phyloP scores from a whole-genome alignment of 2,113 vertebrate genomes.

The Syrmaticus mikado region DNA sequence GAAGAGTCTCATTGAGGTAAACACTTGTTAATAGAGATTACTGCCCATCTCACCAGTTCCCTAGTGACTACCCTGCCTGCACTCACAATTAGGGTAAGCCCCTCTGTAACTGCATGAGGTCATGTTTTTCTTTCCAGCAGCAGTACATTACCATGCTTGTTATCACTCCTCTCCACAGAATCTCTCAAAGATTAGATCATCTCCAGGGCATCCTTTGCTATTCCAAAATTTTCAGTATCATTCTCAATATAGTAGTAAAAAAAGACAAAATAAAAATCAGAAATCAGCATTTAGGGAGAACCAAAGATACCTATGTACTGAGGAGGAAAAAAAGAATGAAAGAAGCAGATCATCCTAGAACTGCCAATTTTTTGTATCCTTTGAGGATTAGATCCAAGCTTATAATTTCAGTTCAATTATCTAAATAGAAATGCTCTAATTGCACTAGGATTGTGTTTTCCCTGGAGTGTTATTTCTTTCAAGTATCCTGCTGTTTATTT shows the following conservation, averaged over 20 bases:
- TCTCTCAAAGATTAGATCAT: slow-evolving; percentile 46
- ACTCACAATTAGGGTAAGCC: slow-evolving; percentile 57
- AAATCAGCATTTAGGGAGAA: not conserved
- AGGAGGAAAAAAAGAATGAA: not conserved
- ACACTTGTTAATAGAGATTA: slow-evolving; percentile 12
- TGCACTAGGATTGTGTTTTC: slow-evolving; percentile 72
- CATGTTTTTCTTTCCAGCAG: slow-evolving; percentile 49
- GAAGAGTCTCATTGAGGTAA: not conserved
- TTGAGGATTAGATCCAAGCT: slow-evolving; percentile 67
- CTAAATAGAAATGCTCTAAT: slow-evolving; percentile 77
- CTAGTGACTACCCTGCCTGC: slow-evolving; percentile 31
- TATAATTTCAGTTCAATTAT: slow-evolving; percentile 77
- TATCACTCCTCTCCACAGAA: slow-evolving; percentile 18
- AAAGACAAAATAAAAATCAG: not conserved
- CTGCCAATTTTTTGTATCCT: slow-evolving; percentile 64
- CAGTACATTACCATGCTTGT: slow-evolving; percentile 49
- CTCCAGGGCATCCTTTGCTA: slow-evolving; percentile 28
- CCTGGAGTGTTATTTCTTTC: slow-evolving; percentile 71
- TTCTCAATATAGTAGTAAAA: not conserved
- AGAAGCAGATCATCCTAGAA: slow-evolving; percentile 29
- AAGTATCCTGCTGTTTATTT: slow-evolving; percentile 73
- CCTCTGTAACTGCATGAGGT: slow-evolving; percentile 45
- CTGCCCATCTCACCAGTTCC: slow-evolving; percentile 24
- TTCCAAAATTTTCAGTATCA: slow-evolving; percentile 10
- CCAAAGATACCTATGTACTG: not conserved